These are phyloP conservation scores for Sinotaia quadrata DNA, from an alignment of 2,888 invertebrate genomes.

Conservation along the genomic window DNA sequence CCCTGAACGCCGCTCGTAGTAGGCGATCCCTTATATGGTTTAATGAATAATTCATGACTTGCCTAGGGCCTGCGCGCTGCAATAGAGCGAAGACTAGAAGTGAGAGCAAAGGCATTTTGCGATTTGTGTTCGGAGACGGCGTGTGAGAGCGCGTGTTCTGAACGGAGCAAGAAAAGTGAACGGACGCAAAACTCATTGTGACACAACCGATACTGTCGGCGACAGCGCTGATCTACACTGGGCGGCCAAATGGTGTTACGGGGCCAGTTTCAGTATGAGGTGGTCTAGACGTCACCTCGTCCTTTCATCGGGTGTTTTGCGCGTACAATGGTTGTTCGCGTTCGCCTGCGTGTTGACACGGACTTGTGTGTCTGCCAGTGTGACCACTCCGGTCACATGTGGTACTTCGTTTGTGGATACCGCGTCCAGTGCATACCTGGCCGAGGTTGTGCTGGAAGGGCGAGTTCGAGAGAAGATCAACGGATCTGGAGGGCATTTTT, in stretches of 20 bases:
- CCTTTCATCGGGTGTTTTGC: not conserved
- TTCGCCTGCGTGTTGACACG: constrained; percentile 1
- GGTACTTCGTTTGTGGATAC: constrained; percentile 18
- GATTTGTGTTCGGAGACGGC: too few species aligned
- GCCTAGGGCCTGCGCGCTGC: too few species aligned
- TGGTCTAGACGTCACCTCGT: constrained; percentile 19
- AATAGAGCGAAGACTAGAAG: too few species aligned
- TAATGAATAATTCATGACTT: too few species aligned
- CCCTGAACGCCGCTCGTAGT: too few species aligned
- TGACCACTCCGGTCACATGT: constrained; percentile 5
- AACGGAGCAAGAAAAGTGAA: too few species aligned
- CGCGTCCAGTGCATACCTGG: constrained; percentile 27
- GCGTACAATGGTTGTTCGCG: not conserved
- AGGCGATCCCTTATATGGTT: too few species aligned
- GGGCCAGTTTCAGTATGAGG: constrained; percentile 17
- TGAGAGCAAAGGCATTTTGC: too few species aligned
- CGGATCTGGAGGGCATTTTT: not conserved
- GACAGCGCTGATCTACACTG: too few species aligned
- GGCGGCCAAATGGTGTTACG: constrained; percentile 22
- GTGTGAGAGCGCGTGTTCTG: too few species aligned
- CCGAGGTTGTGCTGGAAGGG: constrained; percentile 33
- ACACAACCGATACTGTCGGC: too few species aligned
- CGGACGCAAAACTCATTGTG: too few species aligned
- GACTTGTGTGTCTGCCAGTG: constrained; percentile 14
- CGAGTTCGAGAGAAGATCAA: constrained; percentile 19